phyloP scores from a whole-genome alignment of 1,140 invertebrate species.

The Lethrus apterus region DNA sequence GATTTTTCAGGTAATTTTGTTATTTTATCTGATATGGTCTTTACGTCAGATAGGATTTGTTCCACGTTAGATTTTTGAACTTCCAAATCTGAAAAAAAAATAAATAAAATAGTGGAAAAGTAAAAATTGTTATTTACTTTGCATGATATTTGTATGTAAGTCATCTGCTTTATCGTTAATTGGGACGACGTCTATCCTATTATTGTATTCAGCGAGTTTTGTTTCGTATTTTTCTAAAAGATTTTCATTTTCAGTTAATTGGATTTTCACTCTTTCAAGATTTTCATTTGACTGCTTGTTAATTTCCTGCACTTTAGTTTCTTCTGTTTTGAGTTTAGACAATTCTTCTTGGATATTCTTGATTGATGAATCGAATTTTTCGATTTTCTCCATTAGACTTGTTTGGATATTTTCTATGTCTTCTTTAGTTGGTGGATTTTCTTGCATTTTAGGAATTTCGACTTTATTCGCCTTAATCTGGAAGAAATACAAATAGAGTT shows the following conservation, averaged over 20 bases:
- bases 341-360: constrained; percentile 47
- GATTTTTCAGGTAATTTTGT: constrained; percentile 16
- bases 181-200: constrained; percentile 43
- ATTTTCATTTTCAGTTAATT: constrained; percentile 41
- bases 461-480: constrained; percentile 16
- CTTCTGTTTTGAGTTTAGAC: constrained; percentile 37
- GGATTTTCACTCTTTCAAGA: constrained; percentile 34
- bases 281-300: constrained; percentile 31
- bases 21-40: constrained; percentile 20
- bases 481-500: constrained; percentile 28
- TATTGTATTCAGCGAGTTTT: constrained; percentile 48
- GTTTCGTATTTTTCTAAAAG: constrained; percentile 48
- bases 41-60: constrained; percentile 25
- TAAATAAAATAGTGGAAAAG: background rate
- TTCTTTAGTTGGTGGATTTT: constrained; percentile 30
- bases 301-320: constrained; percentile 31
- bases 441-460: constrained; percentile 17
- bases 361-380: constrained; percentile 47
- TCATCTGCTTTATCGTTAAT: constrained; percentile 39
- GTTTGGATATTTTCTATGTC: constrained; percentile 45
- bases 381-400: constrained; percentile 49
- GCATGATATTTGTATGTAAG: constrained; percentile 39
- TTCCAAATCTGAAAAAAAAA: constrained; percentile 26
- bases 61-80: constrained; percentile 27
- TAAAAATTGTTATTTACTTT: constrained; percentile 23